Base-by-base conservation (phyloP, 2,797 vertebrate species). In the Etheostoma nigrum region DNA sequence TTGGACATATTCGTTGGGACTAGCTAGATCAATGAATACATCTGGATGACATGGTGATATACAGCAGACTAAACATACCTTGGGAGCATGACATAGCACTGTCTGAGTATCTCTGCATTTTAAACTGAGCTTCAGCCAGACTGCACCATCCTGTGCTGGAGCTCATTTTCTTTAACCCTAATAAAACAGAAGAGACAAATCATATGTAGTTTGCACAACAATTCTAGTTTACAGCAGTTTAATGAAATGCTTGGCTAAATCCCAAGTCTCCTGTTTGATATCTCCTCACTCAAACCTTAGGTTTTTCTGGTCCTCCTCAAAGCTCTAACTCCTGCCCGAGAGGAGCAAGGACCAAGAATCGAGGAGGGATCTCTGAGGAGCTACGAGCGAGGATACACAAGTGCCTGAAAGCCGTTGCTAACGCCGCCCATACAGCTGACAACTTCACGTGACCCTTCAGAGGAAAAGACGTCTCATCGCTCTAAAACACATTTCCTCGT, bases 81-180 rank as follows among this genome's bases (percentile, higher is more conserved):
- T 96, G 94, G 73, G 91, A 95, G 86, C 97, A 98, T 44, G 97
- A 96, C 60, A 76, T n/a, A 53, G 96, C 77, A 72, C 94, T 93
- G 7, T 96, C 95, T 36, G 87, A 89, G 72, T 96, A 92, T 82
- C 89, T 95, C 78, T 98, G 97, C 88, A 96, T 92, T 92, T 96
- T 97, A 80, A 96, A 81, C 66, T 98, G 97, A 64, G 95, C 94
- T 86, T 96, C 92, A 72, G 96, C 97, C 84, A 98, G 89, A 81
- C 92, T 94, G 91, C 53, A 86, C 97, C 96, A 98, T 13, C 95
- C 97, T 62, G 91, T 80, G 61, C 93, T 95, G 52, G 91, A 92
- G 61, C 77, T 92, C 25, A 81, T 93, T 79, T 90, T 94, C 81
- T 95, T 94, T 84, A 99, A 83, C 58, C 98, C 98, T 99, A 74